Evolutionary conservation across 2,113 vertebrate species (phyloP).

Genomic region (Eublepharis macularius): DNA sequence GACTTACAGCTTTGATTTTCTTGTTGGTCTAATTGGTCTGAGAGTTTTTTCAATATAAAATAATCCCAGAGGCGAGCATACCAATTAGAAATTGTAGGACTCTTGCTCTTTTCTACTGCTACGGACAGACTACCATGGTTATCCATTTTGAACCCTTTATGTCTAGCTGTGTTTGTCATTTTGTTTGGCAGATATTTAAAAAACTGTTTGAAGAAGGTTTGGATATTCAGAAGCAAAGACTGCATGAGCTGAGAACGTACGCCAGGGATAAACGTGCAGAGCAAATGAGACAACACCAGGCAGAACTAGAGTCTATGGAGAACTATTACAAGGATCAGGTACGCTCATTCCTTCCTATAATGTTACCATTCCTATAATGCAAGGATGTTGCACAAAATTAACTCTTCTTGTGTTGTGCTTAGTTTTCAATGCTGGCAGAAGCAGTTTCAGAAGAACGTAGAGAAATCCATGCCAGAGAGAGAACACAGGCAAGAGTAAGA

Average conservation of each 20-base stretch:
- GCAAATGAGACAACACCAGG: conserved; percentile 79
- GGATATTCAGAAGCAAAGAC: conserved; percentile 87
- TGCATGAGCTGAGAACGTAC: conserved; percentile 84
- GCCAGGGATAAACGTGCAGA: conserved; percentile 85
- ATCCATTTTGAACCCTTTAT: too few relatives aligned
- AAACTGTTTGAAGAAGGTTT: conserved; percentile 92
- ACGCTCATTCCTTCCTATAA: neutral
- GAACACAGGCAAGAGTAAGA: conserved; percentile 88
- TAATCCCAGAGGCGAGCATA: too few relatives aligned
- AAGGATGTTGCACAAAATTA: neutral
- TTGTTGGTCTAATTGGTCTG: too few relatives aligned
- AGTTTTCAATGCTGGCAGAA: conserved; percentile 95
- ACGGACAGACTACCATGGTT: too few relatives aligned
- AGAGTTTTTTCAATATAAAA: too few relatives aligned
- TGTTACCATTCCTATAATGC: neutral
- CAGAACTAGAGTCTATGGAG: conserved; percentile 90
- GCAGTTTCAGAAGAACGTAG: conserved; percentile 84
- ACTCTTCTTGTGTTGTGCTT: conserved; percentile 5
- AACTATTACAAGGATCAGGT: conserved; percentile 97
- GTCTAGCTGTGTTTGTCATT: conserved; percentile 13
- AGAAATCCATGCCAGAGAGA: conserved; percentile 86
- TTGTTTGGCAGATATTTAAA: conserved; percentile 84
- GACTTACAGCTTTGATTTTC: too few relatives aligned
- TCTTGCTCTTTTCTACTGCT: too few relatives aligned
- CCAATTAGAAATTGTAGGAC: too few relatives aligned